Conservation (phyloP, 2,888 invertebrate species). For the Trichopoda pennipes region DNA sequence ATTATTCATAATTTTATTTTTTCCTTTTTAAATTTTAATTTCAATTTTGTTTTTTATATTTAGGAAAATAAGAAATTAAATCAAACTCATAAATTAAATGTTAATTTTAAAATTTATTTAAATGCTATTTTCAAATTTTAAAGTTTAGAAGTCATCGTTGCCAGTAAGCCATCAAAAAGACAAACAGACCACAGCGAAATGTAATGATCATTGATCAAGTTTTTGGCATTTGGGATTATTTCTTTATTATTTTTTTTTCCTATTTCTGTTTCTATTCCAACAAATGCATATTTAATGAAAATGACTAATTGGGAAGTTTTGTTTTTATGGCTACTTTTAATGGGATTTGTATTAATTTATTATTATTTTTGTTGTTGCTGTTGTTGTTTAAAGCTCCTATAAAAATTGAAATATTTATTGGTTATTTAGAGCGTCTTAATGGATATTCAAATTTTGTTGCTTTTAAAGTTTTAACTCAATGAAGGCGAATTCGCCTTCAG, state of each 20-base stretch:
- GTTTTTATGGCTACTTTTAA: constrained; percentile 64
- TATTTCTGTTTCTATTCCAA: constrained; percentile 5
- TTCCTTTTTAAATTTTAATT: too few species aligned
- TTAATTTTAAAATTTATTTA: constrained; percentile 26
- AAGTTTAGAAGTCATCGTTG: neutral
- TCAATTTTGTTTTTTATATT: neutral
- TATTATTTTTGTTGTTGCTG: constrained; percentile 3
- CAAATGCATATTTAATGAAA: constrained; percentile 64
- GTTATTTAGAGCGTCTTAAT: constrained; percentile 66
- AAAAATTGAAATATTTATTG: constrained; percentile 66
- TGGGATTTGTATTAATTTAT: constrained; percentile 68
- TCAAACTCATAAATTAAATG: constrained; percentile 30
- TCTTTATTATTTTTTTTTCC: neutral
- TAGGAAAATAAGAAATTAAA: constrained; percentile 21
- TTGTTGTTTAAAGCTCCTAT: constrained; percentile 42
- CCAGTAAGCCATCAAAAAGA: neutral
- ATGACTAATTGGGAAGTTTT: constrained; percentile 68
- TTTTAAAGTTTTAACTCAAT: constrained; percentile 39
- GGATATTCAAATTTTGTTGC: constrained; percentile 52
- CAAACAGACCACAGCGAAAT: constrained; percentile 19
- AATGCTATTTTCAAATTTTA: constrained; percentile 5
- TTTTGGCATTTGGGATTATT: constrained; percentile 19
- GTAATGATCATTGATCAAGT: constrained; percentile 20
- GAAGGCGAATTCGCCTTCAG: constrained; percentile 1
- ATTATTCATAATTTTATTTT: constrained; percentile 49